Evolutionary conservation across 1,140 invertebrate genomes (phyloP).

Genomic region (Monomorium pharaonis): DNA sequence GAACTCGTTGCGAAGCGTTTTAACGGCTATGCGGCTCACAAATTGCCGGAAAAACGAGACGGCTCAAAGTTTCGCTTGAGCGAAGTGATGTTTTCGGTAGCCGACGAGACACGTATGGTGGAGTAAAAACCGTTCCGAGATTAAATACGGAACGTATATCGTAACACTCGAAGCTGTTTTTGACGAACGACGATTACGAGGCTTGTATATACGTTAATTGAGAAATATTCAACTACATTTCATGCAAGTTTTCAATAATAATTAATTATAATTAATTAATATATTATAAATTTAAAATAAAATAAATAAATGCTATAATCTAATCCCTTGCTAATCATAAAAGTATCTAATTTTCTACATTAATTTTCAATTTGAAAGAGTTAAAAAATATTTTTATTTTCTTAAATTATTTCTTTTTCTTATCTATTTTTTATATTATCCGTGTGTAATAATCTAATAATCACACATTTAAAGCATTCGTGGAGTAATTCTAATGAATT

Average conservation of each 20-base stretch:
- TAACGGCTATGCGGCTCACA: conserved; percentile 20
- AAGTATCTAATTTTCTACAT: neutral
- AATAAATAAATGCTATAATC: neutral
- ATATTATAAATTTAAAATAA: neutral
- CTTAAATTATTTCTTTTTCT: too few species aligned
- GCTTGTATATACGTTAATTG: neutral
- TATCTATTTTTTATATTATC: neutral
- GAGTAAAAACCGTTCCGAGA: conserved; percentile 12
- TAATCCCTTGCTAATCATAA: neutral
- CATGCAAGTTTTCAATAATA: neutral
- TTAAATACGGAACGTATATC: conserved; percentile 18
- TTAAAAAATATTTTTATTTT: too few species aligned
- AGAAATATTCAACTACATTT: neutral
- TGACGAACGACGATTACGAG: neutral
- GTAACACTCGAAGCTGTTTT: conserved; percentile 8
- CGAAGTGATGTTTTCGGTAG: conserved; percentile 22
- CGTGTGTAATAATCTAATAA: neutral
- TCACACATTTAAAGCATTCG: neutral
- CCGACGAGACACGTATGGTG: neutral
- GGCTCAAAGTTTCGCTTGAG: conserved; percentile 12
- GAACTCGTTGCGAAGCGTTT: conserved; percentile 26
- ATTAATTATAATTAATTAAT: neutral
- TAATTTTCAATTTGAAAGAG: neutral
- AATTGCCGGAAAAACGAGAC: conserved; percentile 33
- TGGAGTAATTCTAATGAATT: neutral